Conservation (phyloP, 2,888 invertebrate species). For the Limulus polyphemus region DNA sequence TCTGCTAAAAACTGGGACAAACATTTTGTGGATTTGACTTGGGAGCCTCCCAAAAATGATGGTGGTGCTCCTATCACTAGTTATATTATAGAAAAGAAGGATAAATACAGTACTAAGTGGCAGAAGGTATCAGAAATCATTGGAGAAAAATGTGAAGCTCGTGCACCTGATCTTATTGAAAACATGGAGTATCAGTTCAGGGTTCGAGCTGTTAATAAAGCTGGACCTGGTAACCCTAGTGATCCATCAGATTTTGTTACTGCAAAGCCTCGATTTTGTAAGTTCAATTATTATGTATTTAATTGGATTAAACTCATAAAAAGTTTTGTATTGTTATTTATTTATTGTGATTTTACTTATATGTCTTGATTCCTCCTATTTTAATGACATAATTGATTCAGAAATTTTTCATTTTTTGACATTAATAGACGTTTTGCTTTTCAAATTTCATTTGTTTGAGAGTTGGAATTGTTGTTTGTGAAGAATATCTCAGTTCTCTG, state of each 20-base stretch:
- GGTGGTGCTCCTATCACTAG: slow-evolving; percentile 81
- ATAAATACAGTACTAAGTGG: slow-evolving; percentile 79
- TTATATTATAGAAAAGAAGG: slow-evolving; percentile 87
- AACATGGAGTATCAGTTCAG: slow-evolving; percentile 93
- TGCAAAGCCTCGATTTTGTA: slow-evolving; percentile 74
- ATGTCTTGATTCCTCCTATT: too few species aligned
- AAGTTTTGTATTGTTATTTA: too few species aligned
- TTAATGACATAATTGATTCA: too few species aligned
- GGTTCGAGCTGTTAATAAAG: slow-evolving; percentile 87
- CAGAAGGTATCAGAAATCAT: slow-evolving; percentile 77
- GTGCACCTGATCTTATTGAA: slow-evolving; percentile 77
- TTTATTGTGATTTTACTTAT: too few species aligned
- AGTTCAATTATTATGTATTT: slow-evolving; percentile 39
- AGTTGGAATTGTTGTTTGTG: too few species aligned
- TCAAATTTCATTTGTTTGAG: too few species aligned
- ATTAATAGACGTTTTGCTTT: too few species aligned
- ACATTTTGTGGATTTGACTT: slow-evolving; percentile 71
- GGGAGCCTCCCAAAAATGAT: slow-evolving; percentile 71
- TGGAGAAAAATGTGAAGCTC: slow-evolving; percentile 72
- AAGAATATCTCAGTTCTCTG: too few species aligned
- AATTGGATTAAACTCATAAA: not conserved
- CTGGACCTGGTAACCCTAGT: slow-evolving; percentile 80
- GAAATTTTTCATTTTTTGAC: too few species aligned
- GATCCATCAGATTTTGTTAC: slow-evolving; percentile 66
- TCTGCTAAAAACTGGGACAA: slow-evolving; percentile 78